Percentiles rank a stretch among this genome's conserved stretches.
Evolutionary conservation across 2,888 invertebrate species (phyloP).

Genomic region (Ormyrus thymus): DNA sequence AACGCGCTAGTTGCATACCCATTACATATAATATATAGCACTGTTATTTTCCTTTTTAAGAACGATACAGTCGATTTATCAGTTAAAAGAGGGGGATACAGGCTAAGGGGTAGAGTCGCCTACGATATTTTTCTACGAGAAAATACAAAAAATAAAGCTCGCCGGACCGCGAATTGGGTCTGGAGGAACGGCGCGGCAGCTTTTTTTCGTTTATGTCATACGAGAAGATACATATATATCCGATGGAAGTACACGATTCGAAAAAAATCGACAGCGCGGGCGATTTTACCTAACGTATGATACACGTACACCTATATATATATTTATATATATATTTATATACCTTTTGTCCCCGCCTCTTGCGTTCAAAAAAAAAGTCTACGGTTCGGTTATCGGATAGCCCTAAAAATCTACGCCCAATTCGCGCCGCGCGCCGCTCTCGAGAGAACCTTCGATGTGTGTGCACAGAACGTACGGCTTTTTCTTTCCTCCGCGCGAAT

Average conservation of each 20-base stretch:
- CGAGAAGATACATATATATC: slow-evolving; percentile 21
- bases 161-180: slow-evolving; percentile 36
- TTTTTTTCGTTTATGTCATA: slow-evolving; percentile 25
- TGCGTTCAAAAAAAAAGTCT: too few relatives aligned
- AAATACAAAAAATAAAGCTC: slow-evolving; percentile 54
- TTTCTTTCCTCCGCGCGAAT: too few relatives aligned
- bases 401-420: slow-evolving; percentile 25
- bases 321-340: not conserved
- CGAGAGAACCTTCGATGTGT: too few relatives aligned
- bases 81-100: not conserved
- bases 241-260: slow-evolving; percentile 52
- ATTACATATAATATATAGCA: too few relatives aligned
- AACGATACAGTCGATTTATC: slow-evolving; percentile 19
- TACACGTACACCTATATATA: slow-evolving; percentile 24
- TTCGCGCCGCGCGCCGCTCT: slow-evolving; percentile 33
- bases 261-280: slow-evolving; percentile 40
- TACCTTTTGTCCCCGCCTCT: too few relatives aligned
- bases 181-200: slow-evolving; percentile 41
- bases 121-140: slow-evolving; percentile 31
- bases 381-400: slow-evolving; percentile 8
- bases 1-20: too few relatives aligned
- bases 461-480: too few relatives aligned
- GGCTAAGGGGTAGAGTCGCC: not conserved
- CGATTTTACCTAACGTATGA: slow-evolving; percentile 1
- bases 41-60: not conserved